Evolutionary conservation across 1,140 invertebrate species (phyloP).

Genomic region (Contarinia nasturtii): DNA sequence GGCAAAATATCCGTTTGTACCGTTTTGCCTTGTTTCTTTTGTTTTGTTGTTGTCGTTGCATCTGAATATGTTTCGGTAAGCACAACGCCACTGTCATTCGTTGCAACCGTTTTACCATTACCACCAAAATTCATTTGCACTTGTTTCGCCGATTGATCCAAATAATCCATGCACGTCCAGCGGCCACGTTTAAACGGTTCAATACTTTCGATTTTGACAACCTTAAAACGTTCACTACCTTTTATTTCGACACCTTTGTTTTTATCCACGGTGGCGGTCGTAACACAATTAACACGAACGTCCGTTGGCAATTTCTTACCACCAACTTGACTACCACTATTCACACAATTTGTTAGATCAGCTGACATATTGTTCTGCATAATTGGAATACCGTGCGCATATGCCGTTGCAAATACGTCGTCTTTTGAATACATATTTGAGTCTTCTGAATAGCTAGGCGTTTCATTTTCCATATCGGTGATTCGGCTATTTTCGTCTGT

Average conservation of each 20-base stretch:
- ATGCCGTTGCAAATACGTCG: slow-evolving; percentile 58
- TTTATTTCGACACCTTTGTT: slow-evolving; percentile 35
- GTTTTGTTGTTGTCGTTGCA: neutral
- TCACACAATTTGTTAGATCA: slow-evolving; percentile 62
- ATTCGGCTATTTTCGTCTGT: slow-evolving; percentile 68
- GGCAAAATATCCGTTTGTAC: neutral
- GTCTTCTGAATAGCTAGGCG: slow-evolving; percentile 67
- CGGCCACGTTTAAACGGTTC: slow-evolving; percentile 84
- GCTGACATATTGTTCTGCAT: slow-evolving; percentile 69
- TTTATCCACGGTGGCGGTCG: slow-evolving; percentile 25
- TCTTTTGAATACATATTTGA: slow-evolving; percentile 50
- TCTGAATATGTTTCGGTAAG: slow-evolving; percentile 16
- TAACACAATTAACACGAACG: slow-evolving; percentile 35
- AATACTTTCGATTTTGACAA: slow-evolving; percentile 89
- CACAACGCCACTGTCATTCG: slow-evolving; percentile 2
- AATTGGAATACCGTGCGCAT: slow-evolving; percentile 52
- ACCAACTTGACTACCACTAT: slow-evolving; percentile 23
- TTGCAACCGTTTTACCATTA: neutral
- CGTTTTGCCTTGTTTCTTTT: neutral
- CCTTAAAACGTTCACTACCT: slow-evolving; percentile 75
- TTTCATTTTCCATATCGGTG: slow-evolving; percentile 67
- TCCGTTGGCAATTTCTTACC: slow-evolving; percentile 15
- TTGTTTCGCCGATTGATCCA: slow-evolving; percentile 60
- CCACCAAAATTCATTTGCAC: neutral
- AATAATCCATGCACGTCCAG: slow-evolving; percentile 91